These are phyloP conservation scores for Montipora foliosa DNA, from an alignment of 64 coral and sea anemone species.

Conservation along the genomic window DNA sequence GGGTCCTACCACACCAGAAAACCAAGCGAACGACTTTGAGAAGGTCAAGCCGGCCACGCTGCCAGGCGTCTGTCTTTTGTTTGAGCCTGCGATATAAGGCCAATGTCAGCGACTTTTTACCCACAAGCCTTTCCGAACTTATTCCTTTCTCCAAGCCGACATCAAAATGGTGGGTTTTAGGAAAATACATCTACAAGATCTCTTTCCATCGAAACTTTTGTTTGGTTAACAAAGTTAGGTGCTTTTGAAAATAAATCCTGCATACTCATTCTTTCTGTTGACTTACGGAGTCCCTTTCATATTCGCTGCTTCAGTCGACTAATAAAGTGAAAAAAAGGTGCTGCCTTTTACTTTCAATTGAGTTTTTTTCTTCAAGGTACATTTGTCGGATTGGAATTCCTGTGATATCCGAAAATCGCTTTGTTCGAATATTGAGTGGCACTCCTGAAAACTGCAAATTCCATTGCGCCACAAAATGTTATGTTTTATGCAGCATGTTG, in stretches of 20 bases:
- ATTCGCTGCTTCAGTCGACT: background rate
- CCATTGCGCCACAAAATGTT: too few relatives aligned
- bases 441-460: too few relatives aligned
- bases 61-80: too few relatives aligned
- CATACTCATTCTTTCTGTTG: background rate
- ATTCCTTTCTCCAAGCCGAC: constrained; percentile 52
- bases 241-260: background rate
- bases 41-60: too few relatives aligned
- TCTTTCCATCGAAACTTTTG: constrained; percentile 52
- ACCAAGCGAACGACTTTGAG: background rate
- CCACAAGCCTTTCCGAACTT: constrained; percentile 60
- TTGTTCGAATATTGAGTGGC: too few relatives aligned
- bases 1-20: too few relatives aligned
- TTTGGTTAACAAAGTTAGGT: background rate
- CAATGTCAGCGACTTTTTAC: background rate
- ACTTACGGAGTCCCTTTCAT: background rate
- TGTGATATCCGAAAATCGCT: too few relatives aligned
- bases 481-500: background rate
- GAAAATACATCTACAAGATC: constrained; percentile 37
- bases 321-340: background rate
- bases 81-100: background rate
- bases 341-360: too few relatives aligned
- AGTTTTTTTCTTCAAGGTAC: too few relatives aligned
- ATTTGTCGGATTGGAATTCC: too few relatives aligned
- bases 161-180: constrained; percentile 86